Conservation (phyloP, 1,140 invertebrate species). For the Drosophila athabasca region DNA sequence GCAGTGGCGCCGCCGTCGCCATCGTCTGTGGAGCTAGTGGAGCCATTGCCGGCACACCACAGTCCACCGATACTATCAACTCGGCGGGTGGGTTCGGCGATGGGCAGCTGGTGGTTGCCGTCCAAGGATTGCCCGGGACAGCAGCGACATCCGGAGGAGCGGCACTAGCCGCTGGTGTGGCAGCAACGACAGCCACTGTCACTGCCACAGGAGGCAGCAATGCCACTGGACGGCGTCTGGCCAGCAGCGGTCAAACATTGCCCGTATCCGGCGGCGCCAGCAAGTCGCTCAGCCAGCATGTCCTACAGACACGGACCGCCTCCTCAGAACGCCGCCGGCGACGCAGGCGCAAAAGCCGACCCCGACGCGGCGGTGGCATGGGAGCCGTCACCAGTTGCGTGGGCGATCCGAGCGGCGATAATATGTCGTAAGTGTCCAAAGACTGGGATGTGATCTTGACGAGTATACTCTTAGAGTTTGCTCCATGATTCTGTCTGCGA, state of each 20-base stretch:
- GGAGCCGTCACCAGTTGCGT: slow-evolving; percentile 72
- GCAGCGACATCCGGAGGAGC: slow-evolving; percentile 14
- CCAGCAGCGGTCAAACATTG: slow-evolving; percentile 55
- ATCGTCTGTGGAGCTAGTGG: slow-evolving; percentile 13
- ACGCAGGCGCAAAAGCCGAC: slow-evolving; percentile 73
- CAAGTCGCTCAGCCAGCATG: slow-evolving; percentile 81
- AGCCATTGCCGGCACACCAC: slow-evolving; percentile 46
- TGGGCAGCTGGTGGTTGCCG: slow-evolving; percentile 68
- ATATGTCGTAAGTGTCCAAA: slow-evolving; percentile 77
- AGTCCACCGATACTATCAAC: slow-evolving; percentile 72
- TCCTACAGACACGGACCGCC: slow-evolving; percentile 75
- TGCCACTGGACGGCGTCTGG: slow-evolving; percentile 75
- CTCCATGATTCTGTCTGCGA: too few species aligned
- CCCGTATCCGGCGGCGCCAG: slow-evolving; percentile 4
- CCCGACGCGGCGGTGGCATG: slow-evolving; percentile 71
- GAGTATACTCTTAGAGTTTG: too few species aligned
- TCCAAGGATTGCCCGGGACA: slow-evolving; percentile 51
- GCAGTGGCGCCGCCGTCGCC: slow-evolving; percentile 13
- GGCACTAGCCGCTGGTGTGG: too few species aligned
- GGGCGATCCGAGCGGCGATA: slow-evolving; percentile 74
- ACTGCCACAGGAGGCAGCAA: slow-evolving; percentile 64
- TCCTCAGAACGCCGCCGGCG: slow-evolving; percentile 76
- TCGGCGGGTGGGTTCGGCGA: slow-evolving; percentile 79
- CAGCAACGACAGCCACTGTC: too few species aligned
- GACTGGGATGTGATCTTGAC: too few species aligned